Evolutionary conservation across 2,888 invertebrate species (phyloP), one percentile per base, ranked within the genome.

Genomic region (Folsomia candida): DNA sequence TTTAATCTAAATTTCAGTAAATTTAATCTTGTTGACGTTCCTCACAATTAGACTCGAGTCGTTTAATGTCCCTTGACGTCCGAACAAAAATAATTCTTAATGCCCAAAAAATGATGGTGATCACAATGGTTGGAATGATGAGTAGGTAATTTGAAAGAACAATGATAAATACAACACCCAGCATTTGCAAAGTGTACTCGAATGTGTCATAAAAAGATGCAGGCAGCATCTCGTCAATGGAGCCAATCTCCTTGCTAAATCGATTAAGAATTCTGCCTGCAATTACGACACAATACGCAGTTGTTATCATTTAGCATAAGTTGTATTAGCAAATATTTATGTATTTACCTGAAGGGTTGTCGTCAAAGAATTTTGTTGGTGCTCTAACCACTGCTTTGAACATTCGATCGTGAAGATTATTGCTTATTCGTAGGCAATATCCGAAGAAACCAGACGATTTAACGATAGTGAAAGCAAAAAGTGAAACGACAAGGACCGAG

Each of bases 401-500:
- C 86, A 86, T 86, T 20, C 69, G 77, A 71, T 84, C 82, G 78
- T 87, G 87, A 1, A 86, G 81, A 28, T 76, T 80, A 67, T 82
- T 80, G 0, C 85, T 84, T 1, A 86, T 83, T 22, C 14, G 4
- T 37, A 37, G 37, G 37, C 37, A 37, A 14, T 37, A 37, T 4
- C 37, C 37, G 14, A 37, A 37, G 14, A 37, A 37, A 9, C 37
- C 37, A 4, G 57, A 51, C 14, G 76, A 67, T 25, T 51, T 51
- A 11, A 28, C n/a, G 1, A 65, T 20, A n/a, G 14, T 54, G 26
- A 26, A 51, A 2, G 51, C 22, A 14, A 54, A 22, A 18, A 54
- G 54, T 4, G n/a, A 54, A 20, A 54, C 20, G 18, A 54, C 54
- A 6, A 54, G 20, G 22, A 6, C 54, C 6, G 20, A 18, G 22